These are phyloP conservation scores for Leptinotarsa lineolata DNA, from an alignment of 1,140 invertebrate species.

Conservation along the genomic window DNA sequence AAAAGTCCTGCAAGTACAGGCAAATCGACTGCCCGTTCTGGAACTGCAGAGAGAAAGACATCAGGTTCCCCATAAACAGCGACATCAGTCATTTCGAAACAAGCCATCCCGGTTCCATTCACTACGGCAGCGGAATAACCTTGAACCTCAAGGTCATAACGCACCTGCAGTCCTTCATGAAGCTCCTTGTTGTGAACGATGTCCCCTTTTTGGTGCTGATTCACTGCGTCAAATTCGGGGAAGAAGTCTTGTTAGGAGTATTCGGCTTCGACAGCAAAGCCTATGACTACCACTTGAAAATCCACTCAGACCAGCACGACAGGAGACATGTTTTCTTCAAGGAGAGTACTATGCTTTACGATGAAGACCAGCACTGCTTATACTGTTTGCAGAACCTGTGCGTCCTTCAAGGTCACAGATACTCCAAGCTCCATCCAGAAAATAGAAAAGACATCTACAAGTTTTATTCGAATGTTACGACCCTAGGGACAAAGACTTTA, in stretches of 20 bases:
- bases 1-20: slow-evolving; percentile 18
- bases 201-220: slow-evolving; percentile 24
- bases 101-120: slow-evolving; percentile 19
- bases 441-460: slow-evolving; percentile 18
- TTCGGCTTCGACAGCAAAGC: slow-evolving; percentile 4
- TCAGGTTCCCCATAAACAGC: slow-evolving; percentile 6
- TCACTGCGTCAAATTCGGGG: slow-evolving; percentile 14
- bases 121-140: slow-evolving; percentile 4
- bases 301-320: background rate
- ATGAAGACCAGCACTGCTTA: slow-evolving; percentile 22
- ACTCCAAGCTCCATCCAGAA: slow-evolving; percentile 20
- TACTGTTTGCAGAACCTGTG: slow-evolving; percentile 27
- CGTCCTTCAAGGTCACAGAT: slow-evolving; percentile 10
- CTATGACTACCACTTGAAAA: slow-evolving; percentile 18
- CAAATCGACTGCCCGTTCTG: slow-evolving; percentile 21
- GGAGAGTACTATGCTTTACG: slow-evolving; percentile 11
- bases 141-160: slow-evolving; percentile 23
- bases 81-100: slow-evolving; percentile 24
- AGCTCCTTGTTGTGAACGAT: slow-evolving; percentile 14
- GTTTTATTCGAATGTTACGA: slow-evolving; percentile 14
- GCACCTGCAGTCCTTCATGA: slow-evolving; percentile 23
- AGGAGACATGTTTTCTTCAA: slow-evolving; percentile 2
- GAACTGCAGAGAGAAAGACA: slow-evolving; percentile 27
- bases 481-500: background rate
- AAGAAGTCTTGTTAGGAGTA: slow-evolving; percentile 9